These are phyloP conservation scores for Ophonus ardosiacus DNA, from an alignment of 2,888 invertebrate species.

Conservation along the genomic window DNA sequence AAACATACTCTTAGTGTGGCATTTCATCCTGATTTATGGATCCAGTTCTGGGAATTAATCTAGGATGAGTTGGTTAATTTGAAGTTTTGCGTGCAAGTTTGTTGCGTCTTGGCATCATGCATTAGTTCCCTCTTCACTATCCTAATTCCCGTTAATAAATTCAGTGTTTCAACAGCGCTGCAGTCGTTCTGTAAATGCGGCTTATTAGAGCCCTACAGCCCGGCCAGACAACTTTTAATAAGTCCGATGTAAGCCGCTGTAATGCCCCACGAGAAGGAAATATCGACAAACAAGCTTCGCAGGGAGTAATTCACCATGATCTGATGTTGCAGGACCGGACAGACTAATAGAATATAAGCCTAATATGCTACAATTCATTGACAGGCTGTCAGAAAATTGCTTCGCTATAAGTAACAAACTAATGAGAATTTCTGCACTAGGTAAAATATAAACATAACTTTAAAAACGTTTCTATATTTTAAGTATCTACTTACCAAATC, in stretches of 20 bases:
- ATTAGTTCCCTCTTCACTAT: slow-evolving; percentile 56
- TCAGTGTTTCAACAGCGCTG: slow-evolving; percentile 46
- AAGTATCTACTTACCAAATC: no score
- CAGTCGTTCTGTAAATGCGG: slow-evolving; percentile 60
- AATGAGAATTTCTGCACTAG: not conserved
- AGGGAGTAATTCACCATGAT: not conserved
- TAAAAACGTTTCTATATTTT: no score
- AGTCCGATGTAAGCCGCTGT: slow-evolving; percentile 60
- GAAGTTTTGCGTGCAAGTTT: not conserved
- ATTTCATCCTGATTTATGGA: not conserved
- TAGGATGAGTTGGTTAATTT: not conserved
- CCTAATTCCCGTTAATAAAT: slow-evolving; percentile 63
- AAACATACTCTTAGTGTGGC: no score
- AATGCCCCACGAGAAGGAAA: slow-evolving; percentile 52
- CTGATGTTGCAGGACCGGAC: slow-evolving; percentile 20
- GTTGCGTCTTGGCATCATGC: slow-evolving; percentile 6
- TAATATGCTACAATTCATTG: not conserved
- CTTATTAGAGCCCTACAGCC: slow-evolving; percentile 51
- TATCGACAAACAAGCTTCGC: slow-evolving; percentile 54
- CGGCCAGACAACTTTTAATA: slow-evolving; percentile 58
- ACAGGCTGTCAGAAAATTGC: no score
- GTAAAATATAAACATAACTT: not conserved
- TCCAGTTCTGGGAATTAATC: not conserved
- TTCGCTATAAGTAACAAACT: not conserved
- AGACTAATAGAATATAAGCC: slow-evolving; percentile 28